These are phyloP conservation scores for Phoxinus dragarum DNA, from an alignment of 2,797 vertebrate genomes.

Conservation along the genomic window DNA sequence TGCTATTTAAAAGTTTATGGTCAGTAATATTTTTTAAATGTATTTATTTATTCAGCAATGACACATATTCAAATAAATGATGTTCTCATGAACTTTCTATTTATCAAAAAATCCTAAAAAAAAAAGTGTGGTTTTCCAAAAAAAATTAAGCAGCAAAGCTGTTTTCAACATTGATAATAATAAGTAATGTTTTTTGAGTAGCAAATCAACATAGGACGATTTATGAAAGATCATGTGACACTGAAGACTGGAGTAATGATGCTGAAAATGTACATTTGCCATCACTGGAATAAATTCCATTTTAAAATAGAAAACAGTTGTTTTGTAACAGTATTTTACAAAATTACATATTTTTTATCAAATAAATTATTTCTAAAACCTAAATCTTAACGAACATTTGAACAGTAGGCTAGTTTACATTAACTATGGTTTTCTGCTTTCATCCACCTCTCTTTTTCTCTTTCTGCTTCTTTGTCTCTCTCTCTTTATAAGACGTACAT, in stretches of 20 bases:
- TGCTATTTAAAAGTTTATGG: background rate
- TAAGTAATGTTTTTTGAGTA: too few relatives aligned
- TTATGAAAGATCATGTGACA: background rate
- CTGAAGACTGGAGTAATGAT: background rate
- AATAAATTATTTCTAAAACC: background rate
- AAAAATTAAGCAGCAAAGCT: background rate
- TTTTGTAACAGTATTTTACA: background rate
- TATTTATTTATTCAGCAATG: background rate
- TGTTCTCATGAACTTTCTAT: background rate
- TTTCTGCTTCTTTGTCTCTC: slow-evolving; percentile 51
- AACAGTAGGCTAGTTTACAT: background rate
- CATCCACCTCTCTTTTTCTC: background rate
- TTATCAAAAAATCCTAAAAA: background rate
- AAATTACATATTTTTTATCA: background rate
- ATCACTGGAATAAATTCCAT: background rate
- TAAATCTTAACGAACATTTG: background rate
- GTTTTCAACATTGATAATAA: background rate
- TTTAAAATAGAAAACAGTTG: background rate
- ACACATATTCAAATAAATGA: background rate
- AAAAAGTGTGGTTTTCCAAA: background rate
- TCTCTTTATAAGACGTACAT: slow-evolving; percentile 86
- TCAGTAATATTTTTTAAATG: background rate
- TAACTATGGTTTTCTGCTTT: background rate
- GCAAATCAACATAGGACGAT: background rate
- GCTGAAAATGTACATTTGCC: background rate